Conservation (phyloP, 2,888 invertebrate species). For the Crepidodera aurea region DNA sequence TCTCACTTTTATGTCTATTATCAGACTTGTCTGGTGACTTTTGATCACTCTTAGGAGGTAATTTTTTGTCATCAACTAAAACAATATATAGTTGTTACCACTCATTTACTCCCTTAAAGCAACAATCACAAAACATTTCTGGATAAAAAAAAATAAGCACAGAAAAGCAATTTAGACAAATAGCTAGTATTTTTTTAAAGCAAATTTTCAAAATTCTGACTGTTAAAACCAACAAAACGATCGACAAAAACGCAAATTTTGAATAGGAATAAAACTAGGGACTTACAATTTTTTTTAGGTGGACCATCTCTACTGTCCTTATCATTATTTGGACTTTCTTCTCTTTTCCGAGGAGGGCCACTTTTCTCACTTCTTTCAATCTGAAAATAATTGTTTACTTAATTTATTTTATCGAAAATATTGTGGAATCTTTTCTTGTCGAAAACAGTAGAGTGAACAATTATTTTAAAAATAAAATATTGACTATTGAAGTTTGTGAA, state of each 20-base stretch:
- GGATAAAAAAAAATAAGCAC: constrained; percentile 2
- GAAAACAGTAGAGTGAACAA: no score
- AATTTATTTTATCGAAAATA: no score
- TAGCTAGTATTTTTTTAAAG: background rate
- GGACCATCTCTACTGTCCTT: constrained; percentile 27
- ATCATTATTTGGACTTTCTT: constrained; percentile 35
- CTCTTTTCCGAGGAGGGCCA: constrained; percentile 33
- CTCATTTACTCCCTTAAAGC: background rate
- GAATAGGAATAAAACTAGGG: background rate
- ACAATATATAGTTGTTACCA: constrained; percentile 12
- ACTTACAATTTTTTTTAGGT: constrained; percentile 42
- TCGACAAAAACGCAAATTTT: background rate
- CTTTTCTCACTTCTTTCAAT: constrained; percentile 44
- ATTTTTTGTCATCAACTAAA: constrained; percentile 46
- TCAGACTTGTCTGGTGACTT: constrained; percentile 40
- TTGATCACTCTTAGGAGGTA: constrained; percentile 37
- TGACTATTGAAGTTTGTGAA: no score
- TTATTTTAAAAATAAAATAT: no score
- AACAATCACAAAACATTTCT: constrained; percentile 7
- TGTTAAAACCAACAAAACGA: background rate
- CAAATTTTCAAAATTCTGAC: background rate
- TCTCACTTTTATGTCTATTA: constrained; percentile 44
- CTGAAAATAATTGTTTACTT: constrained; percentile 34
- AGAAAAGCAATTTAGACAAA: background rate
- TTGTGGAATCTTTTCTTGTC: no score